phyloP scores from a whole-genome alignment of 2,888 invertebrate genomes.

The Agonopterix heracliana region DNA sequence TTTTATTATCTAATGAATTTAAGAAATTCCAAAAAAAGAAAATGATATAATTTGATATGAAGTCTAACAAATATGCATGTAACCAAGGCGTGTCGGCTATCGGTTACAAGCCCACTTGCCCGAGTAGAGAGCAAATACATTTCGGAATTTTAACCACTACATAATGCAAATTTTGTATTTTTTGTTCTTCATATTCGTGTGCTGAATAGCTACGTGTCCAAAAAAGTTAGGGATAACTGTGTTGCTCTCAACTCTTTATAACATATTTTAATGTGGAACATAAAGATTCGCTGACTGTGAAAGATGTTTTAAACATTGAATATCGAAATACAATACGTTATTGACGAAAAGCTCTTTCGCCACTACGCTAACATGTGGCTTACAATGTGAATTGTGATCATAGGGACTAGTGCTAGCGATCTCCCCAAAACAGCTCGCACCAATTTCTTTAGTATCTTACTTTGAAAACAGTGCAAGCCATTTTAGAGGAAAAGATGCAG shows the following conservation, averaged over 20 bases:
- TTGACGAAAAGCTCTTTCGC: constrained; percentile 49
- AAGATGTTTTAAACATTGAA: constrained; percentile 39
- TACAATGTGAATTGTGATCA: constrained; percentile 36
- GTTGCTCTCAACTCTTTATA: constrained; percentile 48
- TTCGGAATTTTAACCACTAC: constrained; percentile 33
- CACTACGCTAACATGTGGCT: constrained; percentile 44
- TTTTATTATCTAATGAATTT: constrained; percentile 56
- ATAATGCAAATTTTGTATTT: constrained; percentile 25
- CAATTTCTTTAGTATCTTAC: constrained; percentile 2
- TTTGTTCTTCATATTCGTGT: constrained; percentile 26
- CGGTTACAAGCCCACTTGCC: constrained; percentile 68
- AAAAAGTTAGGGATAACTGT: constrained; percentile 30
- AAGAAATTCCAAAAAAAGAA: constrained; percentile 43
- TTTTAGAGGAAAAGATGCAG: constrained; percentile 14
- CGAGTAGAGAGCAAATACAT: constrained; percentile 44
- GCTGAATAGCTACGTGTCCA: constrained; percentile 56
- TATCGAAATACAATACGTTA: constrained; percentile 40
- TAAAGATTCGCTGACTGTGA: constrained; percentile 33
- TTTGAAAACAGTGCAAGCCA: constrained; percentile 18
- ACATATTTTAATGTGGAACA: constrained; percentile 22
- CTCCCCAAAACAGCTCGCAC: constrained; percentile 4
- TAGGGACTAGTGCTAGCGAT: constrained; percentile 23
- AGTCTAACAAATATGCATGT: constrained; percentile 65
- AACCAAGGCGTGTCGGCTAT: constrained; percentile 61
- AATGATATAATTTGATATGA: constrained; percentile 47